These are phyloP conservation scores for Poecile atricapillus DNA, from an alignment of 2,113 vertebrate species.

Conservation along the genomic window DNA sequence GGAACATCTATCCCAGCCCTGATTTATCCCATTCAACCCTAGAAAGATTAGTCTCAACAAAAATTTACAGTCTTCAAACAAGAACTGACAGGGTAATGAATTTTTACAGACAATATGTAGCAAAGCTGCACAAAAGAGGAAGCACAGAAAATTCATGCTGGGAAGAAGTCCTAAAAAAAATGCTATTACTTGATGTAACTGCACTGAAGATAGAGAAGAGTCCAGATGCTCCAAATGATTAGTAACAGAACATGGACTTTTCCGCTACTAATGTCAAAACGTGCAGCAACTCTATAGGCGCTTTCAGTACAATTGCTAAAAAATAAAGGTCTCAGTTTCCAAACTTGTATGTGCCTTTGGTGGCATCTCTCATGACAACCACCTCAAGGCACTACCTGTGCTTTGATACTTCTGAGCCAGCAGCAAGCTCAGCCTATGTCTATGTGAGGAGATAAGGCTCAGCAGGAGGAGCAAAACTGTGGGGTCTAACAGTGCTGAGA, in stretches of 20 bases:
- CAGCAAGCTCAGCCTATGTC: neutral
- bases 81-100: neutral
- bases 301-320: neutral
- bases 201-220: neutral
- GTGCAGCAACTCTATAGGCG: fast-evolving
- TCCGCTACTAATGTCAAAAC: neutral
- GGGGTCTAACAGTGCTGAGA: neutral
- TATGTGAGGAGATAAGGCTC: neutral
- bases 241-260: neutral
- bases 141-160: neutral
- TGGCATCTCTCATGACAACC: neutral
- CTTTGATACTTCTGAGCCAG: neutral
- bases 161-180: neutral
- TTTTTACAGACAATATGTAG: neutral
- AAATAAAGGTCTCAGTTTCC: neutral
- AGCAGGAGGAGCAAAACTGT: neutral
- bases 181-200: neutral
- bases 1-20: neutral
- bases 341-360: neutral
- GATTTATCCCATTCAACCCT: neutral
- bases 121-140: neutral
- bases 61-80: neutral
- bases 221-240: neutral
- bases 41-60: neutral
- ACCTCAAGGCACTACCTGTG: neutral